Evolutionary conservation across 2,797 vertebrate genomes (phyloP).

Genomic region (Lagorchestes hirsutus): DNA sequence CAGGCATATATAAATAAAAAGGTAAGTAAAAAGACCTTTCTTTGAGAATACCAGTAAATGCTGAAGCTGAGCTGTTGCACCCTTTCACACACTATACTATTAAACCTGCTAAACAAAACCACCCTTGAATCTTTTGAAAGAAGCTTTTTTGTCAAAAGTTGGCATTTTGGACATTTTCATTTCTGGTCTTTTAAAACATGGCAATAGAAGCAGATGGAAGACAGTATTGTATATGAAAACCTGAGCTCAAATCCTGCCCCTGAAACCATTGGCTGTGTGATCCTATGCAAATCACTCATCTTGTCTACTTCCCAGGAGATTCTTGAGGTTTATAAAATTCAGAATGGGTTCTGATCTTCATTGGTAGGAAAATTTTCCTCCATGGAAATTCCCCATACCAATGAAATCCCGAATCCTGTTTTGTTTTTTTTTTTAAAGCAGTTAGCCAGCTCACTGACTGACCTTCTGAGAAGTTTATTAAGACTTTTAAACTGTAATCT

Average conservation of each 20-base stretch:
- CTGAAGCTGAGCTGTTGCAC: background rate
- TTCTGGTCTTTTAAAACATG: conserved; percentile 48
- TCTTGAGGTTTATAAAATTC: background rate
- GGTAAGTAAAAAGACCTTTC: background rate
- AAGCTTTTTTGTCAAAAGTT: background rate
- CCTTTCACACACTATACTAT: background rate
- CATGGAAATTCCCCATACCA: background rate
- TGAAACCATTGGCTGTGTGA: background rate
- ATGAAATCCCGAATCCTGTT: background rate
- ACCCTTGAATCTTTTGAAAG: background rate
- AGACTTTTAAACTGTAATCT: background rate
- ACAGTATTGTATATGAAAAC: background rate
- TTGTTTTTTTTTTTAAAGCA: background rate
- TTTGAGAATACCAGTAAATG: background rate
- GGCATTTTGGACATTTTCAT: background rate
- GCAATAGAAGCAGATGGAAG: background rate
- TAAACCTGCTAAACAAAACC: background rate
- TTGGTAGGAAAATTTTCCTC: background rate
- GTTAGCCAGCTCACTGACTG: background rate
- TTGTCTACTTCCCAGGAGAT: background rate
- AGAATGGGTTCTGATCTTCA: background rate
- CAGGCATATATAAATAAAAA: background rate
- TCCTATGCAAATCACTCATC: background rate
- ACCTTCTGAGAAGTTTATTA: background rate
- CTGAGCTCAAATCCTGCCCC: background rate